These are phyloP conservation scores for Agonopterix alstromeriana DNA, from an alignment of 2,888 invertebrate species.

Conservation along the genomic window DNA sequence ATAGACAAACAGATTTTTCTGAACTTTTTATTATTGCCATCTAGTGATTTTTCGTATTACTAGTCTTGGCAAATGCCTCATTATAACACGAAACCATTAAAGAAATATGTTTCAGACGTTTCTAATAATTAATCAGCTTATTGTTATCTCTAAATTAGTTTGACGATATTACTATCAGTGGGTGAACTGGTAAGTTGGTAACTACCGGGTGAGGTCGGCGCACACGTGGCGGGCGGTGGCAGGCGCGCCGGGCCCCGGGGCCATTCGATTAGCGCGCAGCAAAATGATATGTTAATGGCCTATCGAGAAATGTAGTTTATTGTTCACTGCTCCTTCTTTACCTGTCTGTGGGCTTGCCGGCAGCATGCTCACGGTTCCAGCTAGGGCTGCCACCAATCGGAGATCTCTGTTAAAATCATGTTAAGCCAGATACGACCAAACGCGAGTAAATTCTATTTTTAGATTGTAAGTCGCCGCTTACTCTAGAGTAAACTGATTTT, in stretches of 20 bases:
- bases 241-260: conserved; percentile 29
- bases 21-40: no score
- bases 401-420: no score
- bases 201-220: not conserved
- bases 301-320: conserved; percentile 59
- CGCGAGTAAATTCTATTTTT: no score
- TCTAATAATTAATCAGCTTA: not conserved
- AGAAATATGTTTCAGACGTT: no score
- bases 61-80: no score
- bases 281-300: conserved; percentile 63
- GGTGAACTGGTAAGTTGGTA: conserved; percentile 5
- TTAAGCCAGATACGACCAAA: no score
- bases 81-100: no score
- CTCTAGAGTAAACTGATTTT: no score
- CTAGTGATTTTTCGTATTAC: no score
- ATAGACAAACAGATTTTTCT: no score
- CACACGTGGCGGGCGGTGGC: conserved; percentile 17
- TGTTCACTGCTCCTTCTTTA: conserved; percentile 31
- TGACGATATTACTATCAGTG: conserved; percentile 5
- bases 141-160: conserved; percentile 2
- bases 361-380: not conserved
- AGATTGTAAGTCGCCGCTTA: no score
- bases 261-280: conserved; percentile 51
- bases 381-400: not conserved
- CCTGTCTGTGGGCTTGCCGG: conserved; percentile 19